Conservation (phyloP, 2,113 vertebrate species). For the Hoplias malabaricus region DNA sequence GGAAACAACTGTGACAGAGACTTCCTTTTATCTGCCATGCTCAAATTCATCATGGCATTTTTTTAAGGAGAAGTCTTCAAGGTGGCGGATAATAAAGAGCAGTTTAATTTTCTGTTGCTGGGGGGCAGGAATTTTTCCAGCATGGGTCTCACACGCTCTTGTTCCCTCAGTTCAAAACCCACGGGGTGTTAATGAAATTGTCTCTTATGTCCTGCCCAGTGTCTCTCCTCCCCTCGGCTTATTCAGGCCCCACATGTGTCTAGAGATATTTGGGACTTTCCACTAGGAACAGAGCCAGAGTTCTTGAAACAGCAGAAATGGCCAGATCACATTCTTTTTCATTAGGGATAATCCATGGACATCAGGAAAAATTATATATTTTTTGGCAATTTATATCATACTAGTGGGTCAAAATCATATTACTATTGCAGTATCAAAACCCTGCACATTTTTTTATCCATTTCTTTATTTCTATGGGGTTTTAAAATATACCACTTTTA, state of each 20-base stretch:
- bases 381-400: slow-evolving; percentile 12
- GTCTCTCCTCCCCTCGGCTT: slow-evolving; percentile 81
- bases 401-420: no score
- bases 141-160: slow-evolving; percentile 72
- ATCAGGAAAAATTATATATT: slow-evolving; percentile 57
- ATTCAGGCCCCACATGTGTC: slow-evolving; percentile 71
- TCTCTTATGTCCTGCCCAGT: slow-evolving; percentile 88
- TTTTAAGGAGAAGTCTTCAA: slow-evolving; percentile 24
- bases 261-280: slow-evolving; percentile 81
- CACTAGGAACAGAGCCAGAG: slow-evolving; percentile 65
- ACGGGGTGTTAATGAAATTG: slow-evolving; percentile 93
- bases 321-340: slow-evolving; percentile 60
- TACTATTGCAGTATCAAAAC: no score
- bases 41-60: slow-evolving; percentile 21
- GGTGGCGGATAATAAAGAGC: slow-evolving; percentile 56
- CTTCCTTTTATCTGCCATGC: slow-evolving; percentile 50
- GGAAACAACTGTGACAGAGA: background rate
- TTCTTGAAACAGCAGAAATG: slow-evolving; percentile 65
- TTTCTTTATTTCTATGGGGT: no score
- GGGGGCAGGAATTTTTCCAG: slow-evolving; percentile 73
- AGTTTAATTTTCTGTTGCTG: slow-evolving; percentile 81
- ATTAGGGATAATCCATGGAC: slow-evolving; percentile 62
- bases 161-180: slow-evolving; percentile 77
- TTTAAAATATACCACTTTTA: no score
- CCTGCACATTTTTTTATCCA: no score